A percentile compares a stretch with the other conserved stretches of the same genome.
Evolutionary conservation across 2,888 invertebrate genomes (phyloP).

Genomic region (Nebria brevicollis): DNA sequence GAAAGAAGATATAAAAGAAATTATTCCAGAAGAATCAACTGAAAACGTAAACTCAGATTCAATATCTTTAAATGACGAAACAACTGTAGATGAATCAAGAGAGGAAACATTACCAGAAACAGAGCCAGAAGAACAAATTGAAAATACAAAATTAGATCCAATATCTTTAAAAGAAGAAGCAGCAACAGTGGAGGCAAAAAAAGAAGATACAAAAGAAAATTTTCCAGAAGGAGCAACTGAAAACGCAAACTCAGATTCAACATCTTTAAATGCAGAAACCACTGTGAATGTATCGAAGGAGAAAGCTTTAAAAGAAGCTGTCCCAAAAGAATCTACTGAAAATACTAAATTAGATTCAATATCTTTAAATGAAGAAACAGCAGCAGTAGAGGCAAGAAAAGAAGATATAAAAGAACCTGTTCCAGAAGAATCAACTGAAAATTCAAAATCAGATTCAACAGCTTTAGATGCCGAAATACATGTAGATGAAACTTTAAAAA

Average conservation of each 20-base stretch:
- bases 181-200: neutral
- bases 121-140: neutral
- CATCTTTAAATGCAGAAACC: neutral
- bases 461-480: neutral
- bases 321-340: neutral
- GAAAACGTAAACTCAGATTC: neutral
- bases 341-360: neutral
- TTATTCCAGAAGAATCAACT: neutral
- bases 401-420: too few relatives aligned
- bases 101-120: conserved; percentile 25
- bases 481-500: neutral
- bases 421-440: too few relatives aligned
- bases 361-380: too few relatives aligned
- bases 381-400: too few relatives aligned
- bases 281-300: conserved; percentile 15
- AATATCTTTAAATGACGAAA: neutral
- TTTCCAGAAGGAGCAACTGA: neutral
- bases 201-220: neutral
- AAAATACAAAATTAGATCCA: conserved; percentile 2
- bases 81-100: conserved; percentile 12
- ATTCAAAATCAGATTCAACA: too few relatives aligned
- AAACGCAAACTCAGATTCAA: neutral
- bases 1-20: conserved; percentile 33
- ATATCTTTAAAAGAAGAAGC: neutral
- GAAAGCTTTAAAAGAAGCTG: conserved; percentile 28